Base-by-base conservation (phyloP, 2,113 vertebrate genomes). In the Salvator merianae region DNA sequence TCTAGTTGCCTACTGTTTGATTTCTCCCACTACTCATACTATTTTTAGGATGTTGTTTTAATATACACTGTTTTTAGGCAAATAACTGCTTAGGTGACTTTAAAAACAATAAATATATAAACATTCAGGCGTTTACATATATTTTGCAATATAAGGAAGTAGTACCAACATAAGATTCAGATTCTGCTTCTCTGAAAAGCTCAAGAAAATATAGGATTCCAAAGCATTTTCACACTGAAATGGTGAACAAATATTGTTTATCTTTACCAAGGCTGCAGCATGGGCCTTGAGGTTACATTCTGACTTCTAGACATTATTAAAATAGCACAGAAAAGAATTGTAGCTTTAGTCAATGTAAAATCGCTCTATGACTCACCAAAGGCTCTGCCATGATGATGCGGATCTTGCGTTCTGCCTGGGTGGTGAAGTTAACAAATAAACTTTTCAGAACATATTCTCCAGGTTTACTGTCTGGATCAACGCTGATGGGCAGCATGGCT, bases 391-490 rank as follows among this genome's bases (percentile, higher is more conserved):
- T 99, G 91, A 99, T 97, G 90, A 99, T 97, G 55, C 98, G 97
- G 86, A 99, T 99, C 96, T 99, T 99, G 86, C 97, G 97, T 85
- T 99, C 98, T 0, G 98, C 98, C 90, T 96, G 91, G n/a, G 94
- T 97, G 83, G 98, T 97, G 70, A 99, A 99, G 94, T 98, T 98
- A 84, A 98, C 98, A 88, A 99, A 99, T 79, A 99, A 94, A 88
- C 98, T 99, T 94, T 99, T 99, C 90, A 99, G 97, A 89, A 99
- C 96, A 12, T 98, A 99, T 88, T 99, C 98, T 14, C 98, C 98
- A 32, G 98, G 98, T 85, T 98, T 98, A 92, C 98, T 99, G 94
- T 99, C 98, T 0, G 98, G 98, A 93, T 99, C 98, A 63, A 99
- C 95, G 28, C 40, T 98, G 94, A 99, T 96, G 91, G 98, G 97